Base-by-base conservation (phyloP, 2,113 vertebrate species). In the Hippocampus guttulatus region DNA sequence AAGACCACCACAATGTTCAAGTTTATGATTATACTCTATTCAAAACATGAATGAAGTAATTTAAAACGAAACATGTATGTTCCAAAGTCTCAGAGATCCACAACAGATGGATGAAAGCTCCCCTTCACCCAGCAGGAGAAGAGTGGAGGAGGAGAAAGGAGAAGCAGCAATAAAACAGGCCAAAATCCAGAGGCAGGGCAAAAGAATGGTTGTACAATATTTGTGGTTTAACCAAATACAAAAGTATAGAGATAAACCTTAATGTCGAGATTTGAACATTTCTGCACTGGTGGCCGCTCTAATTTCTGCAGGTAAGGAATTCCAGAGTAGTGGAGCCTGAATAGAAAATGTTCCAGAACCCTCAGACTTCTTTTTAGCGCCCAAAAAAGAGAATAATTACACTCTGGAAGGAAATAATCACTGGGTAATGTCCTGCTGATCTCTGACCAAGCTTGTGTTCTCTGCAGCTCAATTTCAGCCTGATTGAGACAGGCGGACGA, bases 381-480 rank as follows among this genome's bases (percentile, higher is more conserved):
- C 12, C 15, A 12, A 11, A 25, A 5, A 27, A 25, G 1, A 21
- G 16, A 14, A 60, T 3, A 33, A 41, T 21, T 43, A 41, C 60
- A 23, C 16, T 4, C 45, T 25, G 38, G 62, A 64, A 64, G 38
- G 9, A 23, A 5, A 41, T 64, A 12, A n/a, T 43, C 38, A 64
- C 14, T 18, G 40, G n/a, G 12, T 65, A 14, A 40, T 15, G 43
- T 45, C n/a, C n/a, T 47, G 12, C n/a, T 23, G 63, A 14, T 16
- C 63, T 23, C 12, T 61, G 58, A 73, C 76, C 66, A 76, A 69
- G 55, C 49, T 61, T 25, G 7, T 71, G 75, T 74, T 73, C 77
- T 79, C 67, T 77, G 75, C 86, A 80, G 76, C 77, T 81, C 72
- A 69, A 74, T 71, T 75, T 74, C 55, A 65, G 51, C 73, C 68